Evolutionary conservation across 2,113 vertebrate species (phyloP), one percentile per base, ranked within the genome.

Genomic region (Odocoileus hemionus): DNA sequence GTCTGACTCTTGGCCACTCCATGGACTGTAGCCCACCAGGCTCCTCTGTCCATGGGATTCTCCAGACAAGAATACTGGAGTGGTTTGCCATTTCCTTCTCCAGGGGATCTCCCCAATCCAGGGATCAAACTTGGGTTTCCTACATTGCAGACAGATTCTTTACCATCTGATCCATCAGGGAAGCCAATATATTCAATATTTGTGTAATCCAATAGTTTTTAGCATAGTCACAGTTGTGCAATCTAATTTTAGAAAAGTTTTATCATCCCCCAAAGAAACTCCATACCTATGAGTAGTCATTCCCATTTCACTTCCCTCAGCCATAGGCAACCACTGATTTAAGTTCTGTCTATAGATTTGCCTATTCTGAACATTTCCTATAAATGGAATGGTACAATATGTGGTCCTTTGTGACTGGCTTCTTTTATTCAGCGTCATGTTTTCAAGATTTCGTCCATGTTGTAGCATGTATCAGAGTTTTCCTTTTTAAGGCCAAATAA

Each of bases 171-270:
- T 23, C 67, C 67, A 74, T 74, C 67, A 74, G 67, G 67, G n/a
- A 12, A 74, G 19, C 19, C 10, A 74, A 39, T 39, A 25, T 74
- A 74, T 1, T 39, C n/a, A 74, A 74, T 39, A 74, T 74, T 74
- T 74, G n/a, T 80, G 5, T 45, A 52, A 84, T 47, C 57, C 47
- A 86, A 1, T 74, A 1, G 23, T 50, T 80, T 88, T 74, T 58
- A 52, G 36, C 82, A 86, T 43, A 55, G 43, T 93, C 36, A 39
- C n/a, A 39, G 9, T 60, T 92, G 4, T 47, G 13, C 26, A 47
- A 50, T 87, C 84, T 64, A 58, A 74, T 85, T 89, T 95, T 90
- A 86, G 47, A 96, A 86, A 39, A 89, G 60, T 82, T 88, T 85
- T 78, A 67, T 57, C 33, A 80, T 58, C 33, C 61, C 36, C 0